Base-by-base conservation (phyloP, 2,888 invertebrate species). In the Steinernema carpocapsae region DNA sequence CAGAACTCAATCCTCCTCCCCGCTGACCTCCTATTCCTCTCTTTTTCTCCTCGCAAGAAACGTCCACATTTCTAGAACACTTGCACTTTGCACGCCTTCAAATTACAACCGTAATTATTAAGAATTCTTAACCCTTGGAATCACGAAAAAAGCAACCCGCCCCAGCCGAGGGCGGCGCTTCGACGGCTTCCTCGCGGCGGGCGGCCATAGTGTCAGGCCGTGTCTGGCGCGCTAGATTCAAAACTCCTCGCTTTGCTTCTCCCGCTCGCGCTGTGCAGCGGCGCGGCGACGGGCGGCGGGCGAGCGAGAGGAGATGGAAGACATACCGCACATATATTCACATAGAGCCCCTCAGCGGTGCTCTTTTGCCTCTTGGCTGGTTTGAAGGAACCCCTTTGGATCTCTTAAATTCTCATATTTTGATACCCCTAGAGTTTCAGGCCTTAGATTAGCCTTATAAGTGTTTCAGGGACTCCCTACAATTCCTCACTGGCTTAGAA, bases 271-370 rank as follows among this genome's bases (percentile, higher is more conserved):
- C 37, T 37, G 37, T 37, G 37, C 10, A 56, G 22, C 56, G 22
- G 56, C 56, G 19, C 48, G 19, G n/a, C 17, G 48, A 48, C n/a
- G 19, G 48, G 48, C 37, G 37, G 37, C 37, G 37, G 37, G 17
- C n/a, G 48, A 48, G 48, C 22, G 56, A 56, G 56, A 56, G 37
- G 37, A 37, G 37, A 37, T 37, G 37, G 37, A 37, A 37, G 56
- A 56, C 56, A 56, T 56, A 56, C 56, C 56, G 56, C 56, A 56
- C 56, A 56, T 56, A 56, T 56, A 56, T 56, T 56, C 56, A 56
- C 56, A 56, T 56, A 56, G 56, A 56, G 26, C 56, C 56, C 56
- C 56, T 56, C 56, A 56, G 56, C 26, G 56, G 56, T 56, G 56
- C 56, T 56, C 56, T 26, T 26, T 22, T 22, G 2, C 56, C 56